phyloP scores from a whole-genome alignment of 2,797 vertebrate genomes.

The Argyrosomus regius region DNA sequence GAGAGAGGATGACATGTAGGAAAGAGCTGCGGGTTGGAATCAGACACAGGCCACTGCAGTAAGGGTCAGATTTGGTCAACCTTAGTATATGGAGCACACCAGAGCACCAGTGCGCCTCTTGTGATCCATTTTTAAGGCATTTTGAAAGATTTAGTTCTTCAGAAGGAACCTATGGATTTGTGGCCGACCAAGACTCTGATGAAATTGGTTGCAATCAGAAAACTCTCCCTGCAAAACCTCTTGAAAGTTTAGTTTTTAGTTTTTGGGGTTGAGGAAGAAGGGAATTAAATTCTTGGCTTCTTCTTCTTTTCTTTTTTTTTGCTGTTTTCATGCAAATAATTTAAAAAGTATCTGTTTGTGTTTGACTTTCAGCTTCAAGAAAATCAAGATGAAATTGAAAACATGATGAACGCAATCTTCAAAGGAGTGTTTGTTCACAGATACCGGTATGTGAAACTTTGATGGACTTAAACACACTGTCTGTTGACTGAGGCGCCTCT shows the following conservation, averaged over 20 bases:
- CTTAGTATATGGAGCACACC: no score
- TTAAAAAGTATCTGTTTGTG: conserved; percentile 3
- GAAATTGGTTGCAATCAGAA: not conserved
- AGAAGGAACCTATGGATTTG: not conserved
- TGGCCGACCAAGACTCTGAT: not conserved
- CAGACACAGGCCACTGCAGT: no score
- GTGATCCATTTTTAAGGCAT: no score
- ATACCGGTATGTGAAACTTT: conserved; percentile 88
- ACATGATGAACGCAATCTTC: conserved; percentile 99
- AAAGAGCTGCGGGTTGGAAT: no score
- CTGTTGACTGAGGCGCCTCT: not conserved
- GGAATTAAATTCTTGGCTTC: no score
- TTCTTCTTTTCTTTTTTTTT: not conserved
- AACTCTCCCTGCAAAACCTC: not conserved
- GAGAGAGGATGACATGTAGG: no score
- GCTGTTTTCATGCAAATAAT: not conserved
- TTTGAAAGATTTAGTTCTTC: not conserved
- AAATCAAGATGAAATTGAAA: conserved; percentile 99
- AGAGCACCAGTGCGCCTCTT: no score
- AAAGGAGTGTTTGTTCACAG: conserved; percentile 99
- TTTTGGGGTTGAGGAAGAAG: not conserved
- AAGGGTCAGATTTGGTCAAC: no score
- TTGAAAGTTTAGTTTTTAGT: not conserved
- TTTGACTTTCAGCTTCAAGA: conserved; percentile 93
- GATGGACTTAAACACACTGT: not conserved